Evolutionary conservation across 1,140 invertebrate species (phyloP), one percentile per base, ranked within the genome.

Genomic region (Drosophila novamexicana): DNA sequence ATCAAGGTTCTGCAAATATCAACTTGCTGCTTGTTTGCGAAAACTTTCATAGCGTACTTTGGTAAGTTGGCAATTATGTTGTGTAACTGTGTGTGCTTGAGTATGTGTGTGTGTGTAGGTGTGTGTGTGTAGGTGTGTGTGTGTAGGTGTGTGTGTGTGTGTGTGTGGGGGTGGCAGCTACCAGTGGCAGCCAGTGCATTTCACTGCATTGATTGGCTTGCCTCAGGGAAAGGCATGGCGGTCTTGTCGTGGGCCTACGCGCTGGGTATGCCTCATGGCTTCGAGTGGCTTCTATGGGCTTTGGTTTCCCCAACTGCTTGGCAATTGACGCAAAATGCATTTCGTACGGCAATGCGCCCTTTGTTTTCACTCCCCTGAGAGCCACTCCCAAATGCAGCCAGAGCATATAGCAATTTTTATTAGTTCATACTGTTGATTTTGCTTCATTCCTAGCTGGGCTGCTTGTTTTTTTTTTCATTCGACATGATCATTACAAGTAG

Each of bases 1-100:
- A 58, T 80, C 78, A 81, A 81, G 75, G 75, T 71, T 82, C 57
- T 75, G 75, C 80, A 82, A 82, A 82, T 75, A 82, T 82, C 79
- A 81, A 78, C 79, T 82, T 78, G 79, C 69, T 47, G 44, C 70
- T 71, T 82, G 79, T 82, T 82, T 82, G 79, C 62, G 67, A 62
- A 65, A 82, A 82, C 81, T 81, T 81, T 81, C 79, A 65, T 62
- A 66, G 75, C 73, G 77, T 77, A 79, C 57, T 36, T n/a, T 44
- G 37, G 22, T 5, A 36, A 45, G n/a, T 36, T 82, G 73, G 58
- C 62, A 67, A 2, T 1, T 75, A 65, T 34, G 59, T 70, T 75
- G 65, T 59, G 67, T 45, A 44, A 9, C 10, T 36, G 53, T 18
- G 37, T 9, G 22, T 5, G 14, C 7, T 65, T n/a, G 59, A 64